Percentiles rank a stretch among this genome's conserved stretches.
Evolutionary conservation across 1,140 invertebrate species (phyloP).

Genomic region (Rhopalosiphum padi): DNA sequence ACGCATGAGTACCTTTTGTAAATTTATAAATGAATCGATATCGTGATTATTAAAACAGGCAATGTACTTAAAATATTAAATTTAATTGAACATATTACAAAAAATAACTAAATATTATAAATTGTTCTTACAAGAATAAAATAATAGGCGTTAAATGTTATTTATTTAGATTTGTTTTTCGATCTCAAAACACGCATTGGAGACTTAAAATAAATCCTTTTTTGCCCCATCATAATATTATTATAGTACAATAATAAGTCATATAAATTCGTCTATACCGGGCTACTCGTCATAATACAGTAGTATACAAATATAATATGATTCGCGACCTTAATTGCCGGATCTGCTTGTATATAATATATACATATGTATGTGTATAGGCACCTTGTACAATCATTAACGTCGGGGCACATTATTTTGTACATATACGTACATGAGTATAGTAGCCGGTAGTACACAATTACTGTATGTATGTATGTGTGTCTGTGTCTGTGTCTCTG

Average conservation of each 20-base stretch:
- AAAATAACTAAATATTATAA: not conserved
- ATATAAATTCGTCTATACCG: not conserved
- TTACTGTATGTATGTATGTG: not conserved
- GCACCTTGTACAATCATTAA: not conserved
- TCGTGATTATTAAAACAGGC: not conserved
- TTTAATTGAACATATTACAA: not conserved
- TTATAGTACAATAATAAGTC: not conserved
- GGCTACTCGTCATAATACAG: not conserved
- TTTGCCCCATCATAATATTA: not conserved
- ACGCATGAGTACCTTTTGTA: too few species aligned
- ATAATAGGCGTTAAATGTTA: not conserved
- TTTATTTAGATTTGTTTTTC: not conserved
- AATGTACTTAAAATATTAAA: not conserved
- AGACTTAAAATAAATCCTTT: too few species aligned
- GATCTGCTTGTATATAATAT: not conserved
- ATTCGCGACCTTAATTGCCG: not conserved
- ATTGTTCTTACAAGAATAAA: not conserved
- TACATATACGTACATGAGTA: not conserved
- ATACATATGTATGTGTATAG: not conserved
- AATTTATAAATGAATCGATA: too few species aligned
- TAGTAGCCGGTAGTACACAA: constrained; percentile 3
- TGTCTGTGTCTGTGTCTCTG: not conserved
- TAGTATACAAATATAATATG: not conserved
- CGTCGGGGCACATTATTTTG: not conserved
- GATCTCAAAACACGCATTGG: too few species aligned